These are phyloP conservation scores for Drosophila merina DNA, from an alignment of 2,888 invertebrate genomes.

Conservation along the genomic window DNA sequence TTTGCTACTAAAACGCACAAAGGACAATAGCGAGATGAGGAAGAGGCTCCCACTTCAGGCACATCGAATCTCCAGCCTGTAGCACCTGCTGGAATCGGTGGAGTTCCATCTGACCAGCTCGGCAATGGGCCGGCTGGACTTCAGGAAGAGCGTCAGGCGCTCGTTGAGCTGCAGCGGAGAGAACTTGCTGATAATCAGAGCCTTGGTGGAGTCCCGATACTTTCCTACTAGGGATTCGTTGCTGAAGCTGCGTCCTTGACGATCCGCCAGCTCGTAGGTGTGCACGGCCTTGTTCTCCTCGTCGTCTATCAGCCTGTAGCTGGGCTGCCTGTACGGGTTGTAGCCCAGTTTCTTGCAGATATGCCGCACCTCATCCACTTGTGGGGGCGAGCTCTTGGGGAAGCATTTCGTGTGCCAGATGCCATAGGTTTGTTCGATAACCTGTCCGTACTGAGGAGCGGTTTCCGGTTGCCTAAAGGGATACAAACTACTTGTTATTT, in stretches of 20 bases:
- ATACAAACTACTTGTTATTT: background rate
- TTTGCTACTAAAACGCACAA: slow-evolving; percentile 75
- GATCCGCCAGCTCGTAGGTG: slow-evolving; percentile 67
- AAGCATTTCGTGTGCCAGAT: slow-evolving; percentile 90
- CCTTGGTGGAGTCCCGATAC: slow-evolving; percentile 81
- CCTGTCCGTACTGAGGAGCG: slow-evolving; percentile 86
- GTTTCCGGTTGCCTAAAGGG: slow-evolving; percentile 23
- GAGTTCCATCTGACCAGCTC: slow-evolving; percentile 81
- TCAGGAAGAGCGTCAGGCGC: slow-evolving; percentile 79
- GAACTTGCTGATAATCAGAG: slow-evolving; percentile 81
- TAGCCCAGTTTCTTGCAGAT: slow-evolving; percentile 88
- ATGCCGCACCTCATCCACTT: slow-evolving; percentile 84
- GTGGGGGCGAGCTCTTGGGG: slow-evolving; percentile 85
- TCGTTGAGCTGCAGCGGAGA: slow-evolving; percentile 81
- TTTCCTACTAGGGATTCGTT: slow-evolving; percentile 66
- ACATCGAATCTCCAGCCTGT: slow-evolving; percentile 82
- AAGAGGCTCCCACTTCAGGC: slow-evolving; percentile 46
- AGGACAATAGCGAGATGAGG: slow-evolving; percentile 19
- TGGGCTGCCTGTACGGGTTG: slow-evolving; percentile 83
- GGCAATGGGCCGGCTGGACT: slow-evolving; percentile 83
- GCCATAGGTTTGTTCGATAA: slow-evolving; percentile 87
- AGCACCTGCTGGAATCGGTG: slow-evolving; percentile 81
- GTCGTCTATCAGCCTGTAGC: slow-evolving; percentile 81
- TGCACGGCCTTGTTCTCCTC: slow-evolving; percentile 69
- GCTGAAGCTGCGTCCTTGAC: slow-evolving; percentile 67